Evolutionary conservation across 92 coral and sea anemone species (phyloP).

Genomic region (Actinostola sp.): DNA sequence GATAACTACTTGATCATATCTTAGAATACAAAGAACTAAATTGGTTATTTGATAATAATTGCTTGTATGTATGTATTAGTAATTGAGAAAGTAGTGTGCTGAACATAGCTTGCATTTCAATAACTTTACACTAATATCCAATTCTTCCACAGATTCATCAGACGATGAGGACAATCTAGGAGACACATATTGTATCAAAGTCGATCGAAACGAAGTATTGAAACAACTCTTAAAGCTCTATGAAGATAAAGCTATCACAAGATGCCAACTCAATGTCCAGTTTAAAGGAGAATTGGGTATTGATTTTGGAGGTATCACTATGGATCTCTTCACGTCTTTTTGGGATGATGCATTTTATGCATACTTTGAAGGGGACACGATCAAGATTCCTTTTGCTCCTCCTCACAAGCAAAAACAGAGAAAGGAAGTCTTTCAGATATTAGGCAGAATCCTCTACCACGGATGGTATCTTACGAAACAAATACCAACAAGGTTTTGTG

Average conservation of each 20-base stretch:
- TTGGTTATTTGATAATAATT: no score
- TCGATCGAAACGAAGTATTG: slow-evolving; percentile 23
- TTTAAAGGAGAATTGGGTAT: slow-evolving; percentile 47
- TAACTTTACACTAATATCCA: no score
- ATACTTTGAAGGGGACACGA: slow-evolving; percentile 57
- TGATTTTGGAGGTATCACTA: slow-evolving; percentile 66
- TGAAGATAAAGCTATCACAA: slow-evolving; percentile 25
- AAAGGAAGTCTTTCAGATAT: slow-evolving; percentile 22
- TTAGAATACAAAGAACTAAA: no score
- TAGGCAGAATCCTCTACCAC: slow-evolving; percentile 48
- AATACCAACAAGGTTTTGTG: slow-evolving; percentile 58
- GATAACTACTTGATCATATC: no score
- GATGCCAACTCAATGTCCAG: slow-evolving; percentile 31
- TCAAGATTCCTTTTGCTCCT: slow-evolving; percentile 56
- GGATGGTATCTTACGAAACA: slow-evolving; percentile 40
- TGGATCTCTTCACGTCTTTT: slow-evolving; percentile 59
- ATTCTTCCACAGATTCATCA: no score
- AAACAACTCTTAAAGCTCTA: slow-evolving; percentile 43
- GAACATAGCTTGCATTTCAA: no score
- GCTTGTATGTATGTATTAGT: no score
- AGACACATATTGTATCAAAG: no score
- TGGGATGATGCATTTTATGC: slow-evolving; percentile 60
- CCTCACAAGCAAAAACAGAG: slow-evolving; percentile 33
- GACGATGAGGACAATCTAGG: no score
- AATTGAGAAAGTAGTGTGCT: no score